Percentiles rank a stretch among this genome's conserved stretches.
Conservation (phyloP, 2,888 invertebrate species). For the Parnassius glacialis region DNA sequence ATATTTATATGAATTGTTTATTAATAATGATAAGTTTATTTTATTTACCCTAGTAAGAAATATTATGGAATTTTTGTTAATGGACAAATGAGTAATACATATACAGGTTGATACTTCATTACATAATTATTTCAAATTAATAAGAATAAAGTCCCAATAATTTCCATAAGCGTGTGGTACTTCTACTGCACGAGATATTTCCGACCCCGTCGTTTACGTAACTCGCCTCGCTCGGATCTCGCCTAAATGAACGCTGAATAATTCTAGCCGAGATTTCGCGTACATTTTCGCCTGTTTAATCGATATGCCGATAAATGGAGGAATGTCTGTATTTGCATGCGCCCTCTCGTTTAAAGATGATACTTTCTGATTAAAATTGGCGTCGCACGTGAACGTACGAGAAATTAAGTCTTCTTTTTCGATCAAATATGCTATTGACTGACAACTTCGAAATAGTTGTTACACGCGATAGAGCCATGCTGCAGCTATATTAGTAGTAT, state of each 20-base stretch:
- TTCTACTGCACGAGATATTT: constrained; percentile 17
- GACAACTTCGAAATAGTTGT: no score
- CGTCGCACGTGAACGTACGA: background rate
- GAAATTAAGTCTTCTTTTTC: background rate
- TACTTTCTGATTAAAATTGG: constrained; percentile 6
- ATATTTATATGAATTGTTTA: no score
- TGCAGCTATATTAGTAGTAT: no score
- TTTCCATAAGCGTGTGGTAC: background rate
- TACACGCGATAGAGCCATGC: no score
- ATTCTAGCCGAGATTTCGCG: constrained; percentile 26
- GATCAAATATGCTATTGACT: no score
- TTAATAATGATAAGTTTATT: no score
- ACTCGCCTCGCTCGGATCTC: constrained; percentile 20
- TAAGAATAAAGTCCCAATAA: background rate
- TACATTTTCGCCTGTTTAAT: constrained; percentile 27
- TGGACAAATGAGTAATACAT: no score
- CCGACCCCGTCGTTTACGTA: constrained; percentile 19
- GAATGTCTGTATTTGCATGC: constrained; percentile 17
- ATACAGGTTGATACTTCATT: no score
- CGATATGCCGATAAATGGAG: constrained; percentile 23
- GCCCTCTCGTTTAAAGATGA: constrained; percentile 14
- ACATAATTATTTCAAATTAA: background rate
- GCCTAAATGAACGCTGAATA: constrained; percentile 27
- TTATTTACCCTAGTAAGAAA: no score
- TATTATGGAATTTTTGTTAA: no score